phyloP scores from a whole-genome alignment of 2,797 vertebrate genomes.

The Emys orbicularis region DNA sequence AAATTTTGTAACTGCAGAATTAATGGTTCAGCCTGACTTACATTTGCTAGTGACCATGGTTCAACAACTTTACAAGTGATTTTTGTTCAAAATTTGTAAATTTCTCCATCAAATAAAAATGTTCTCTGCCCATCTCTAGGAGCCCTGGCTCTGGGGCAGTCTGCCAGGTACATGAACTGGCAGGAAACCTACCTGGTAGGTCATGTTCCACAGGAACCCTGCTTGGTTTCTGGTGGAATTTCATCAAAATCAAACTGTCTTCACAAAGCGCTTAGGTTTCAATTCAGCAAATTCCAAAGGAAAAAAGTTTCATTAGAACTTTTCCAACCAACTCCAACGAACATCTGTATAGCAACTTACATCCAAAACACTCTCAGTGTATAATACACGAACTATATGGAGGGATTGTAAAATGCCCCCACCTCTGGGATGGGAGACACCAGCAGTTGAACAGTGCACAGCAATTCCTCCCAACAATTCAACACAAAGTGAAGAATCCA shows the following conservation, averaged over 20 bases:
- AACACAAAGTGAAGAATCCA: background rate
- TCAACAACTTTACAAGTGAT: background rate
- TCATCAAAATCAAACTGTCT: background rate
- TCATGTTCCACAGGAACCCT: background rate
- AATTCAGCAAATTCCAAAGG: background rate
- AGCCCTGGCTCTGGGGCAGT: background rate
- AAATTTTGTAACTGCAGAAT: background rate
- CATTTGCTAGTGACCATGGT: background rate
- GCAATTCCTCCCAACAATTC: rapidly evolving
- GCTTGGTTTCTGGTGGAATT: rapidly evolving
- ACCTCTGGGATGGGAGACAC: background rate
- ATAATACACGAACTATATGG: background rate
- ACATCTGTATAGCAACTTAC: background rate
- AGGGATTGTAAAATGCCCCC: background rate
- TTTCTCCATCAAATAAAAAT: background rate
- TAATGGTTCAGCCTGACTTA: background rate
- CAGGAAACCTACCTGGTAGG: background rate
- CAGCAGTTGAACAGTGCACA: rapidly evolving
- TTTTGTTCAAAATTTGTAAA: background rate
- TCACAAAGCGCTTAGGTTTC: background rate
- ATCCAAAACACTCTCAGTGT: background rate
- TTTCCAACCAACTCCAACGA: background rate
- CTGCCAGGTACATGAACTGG: rapidly evolving
- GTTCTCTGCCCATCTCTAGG: background rate
- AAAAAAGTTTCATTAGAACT: background rate